Evolutionary conservation across 2,888 invertebrate genomes (phyloP).

Genomic region (Gastrophysa polygoni): DNA sequence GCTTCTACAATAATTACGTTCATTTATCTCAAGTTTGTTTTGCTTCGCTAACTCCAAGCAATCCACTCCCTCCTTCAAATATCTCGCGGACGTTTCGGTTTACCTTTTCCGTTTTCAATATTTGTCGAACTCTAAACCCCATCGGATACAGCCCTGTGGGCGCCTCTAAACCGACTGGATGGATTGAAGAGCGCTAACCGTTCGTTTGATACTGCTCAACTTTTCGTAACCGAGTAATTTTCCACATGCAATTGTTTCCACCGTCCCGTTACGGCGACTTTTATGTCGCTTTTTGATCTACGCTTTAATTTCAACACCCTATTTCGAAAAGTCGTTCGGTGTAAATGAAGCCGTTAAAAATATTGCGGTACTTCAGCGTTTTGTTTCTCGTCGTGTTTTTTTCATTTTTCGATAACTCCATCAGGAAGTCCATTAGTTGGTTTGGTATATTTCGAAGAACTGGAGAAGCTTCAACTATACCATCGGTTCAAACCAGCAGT

Average conservation of each 20-base stretch:
- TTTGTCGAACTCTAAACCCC: not conserved
- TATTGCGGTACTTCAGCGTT: constrained; percentile 42
- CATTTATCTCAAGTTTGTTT: not conserved
- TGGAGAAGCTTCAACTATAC: too few relatives aligned
- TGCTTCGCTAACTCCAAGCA: not conserved
- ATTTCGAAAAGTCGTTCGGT: constrained; percentile 50
- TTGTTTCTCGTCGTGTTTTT: too few relatives aligned
- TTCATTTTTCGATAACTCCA: too few relatives aligned
- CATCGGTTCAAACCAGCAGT: too few relatives aligned
- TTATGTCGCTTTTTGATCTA: constrained; percentile 56
- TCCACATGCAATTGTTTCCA: constrained; percentile 55
- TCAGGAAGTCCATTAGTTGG: too few relatives aligned
- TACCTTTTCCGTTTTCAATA: not conserved
- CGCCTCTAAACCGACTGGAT: not conserved
- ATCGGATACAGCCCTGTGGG: not conserved
- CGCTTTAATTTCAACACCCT: constrained; percentile 59
- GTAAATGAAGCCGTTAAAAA: constrained; percentile 59
- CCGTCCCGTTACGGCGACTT: constrained; percentile 45
- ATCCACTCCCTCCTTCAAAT: not conserved
- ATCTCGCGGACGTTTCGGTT: not conserved
- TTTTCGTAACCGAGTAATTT: constrained; percentile 45
- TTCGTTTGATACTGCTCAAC: not conserved
- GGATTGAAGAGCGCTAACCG: not conserved
- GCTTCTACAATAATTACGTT: too few relatives aligned
- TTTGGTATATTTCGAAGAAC: too few relatives aligned